A percentile compares a stretch with the other conserved stretches of the same genome.
phyloP scores from a whole-genome alignment of 2,113 vertebrate species.

The Alces alces region DNA sequence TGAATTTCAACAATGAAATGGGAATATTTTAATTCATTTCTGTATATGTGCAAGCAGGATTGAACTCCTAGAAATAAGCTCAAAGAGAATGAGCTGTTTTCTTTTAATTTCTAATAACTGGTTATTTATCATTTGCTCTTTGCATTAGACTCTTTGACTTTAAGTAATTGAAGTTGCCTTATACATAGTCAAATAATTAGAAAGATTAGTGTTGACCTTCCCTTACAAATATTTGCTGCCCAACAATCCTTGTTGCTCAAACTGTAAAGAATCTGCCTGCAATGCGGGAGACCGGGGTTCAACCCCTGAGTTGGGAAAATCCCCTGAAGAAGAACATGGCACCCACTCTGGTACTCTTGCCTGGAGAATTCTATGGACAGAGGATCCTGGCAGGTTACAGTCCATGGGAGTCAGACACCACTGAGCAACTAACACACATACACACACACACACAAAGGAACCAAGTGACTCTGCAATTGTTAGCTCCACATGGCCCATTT shows the following conservation, averaged over 20 bases:
- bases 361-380: neutral
- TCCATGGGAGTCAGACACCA: neutral
- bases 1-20: constrained; percentile 49
- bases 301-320: neutral
- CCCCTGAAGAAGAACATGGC: neutral
- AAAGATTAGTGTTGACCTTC: neutral
- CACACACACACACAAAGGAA: neutral
- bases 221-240: neutral
- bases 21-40: constrained; percentile 43
- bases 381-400: neutral
- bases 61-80: constrained; percentile 16
- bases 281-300: rapidly evolving
- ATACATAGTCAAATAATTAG: neutral
- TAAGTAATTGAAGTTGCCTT: neutral
- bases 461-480: neutral
- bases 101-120: neutral
- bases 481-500: neutral
- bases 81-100: neutral
- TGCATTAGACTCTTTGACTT: neutral
- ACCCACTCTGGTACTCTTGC: neutral
- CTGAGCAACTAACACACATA: neutral
- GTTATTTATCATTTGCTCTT: neutral
- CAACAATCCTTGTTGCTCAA: neutral
- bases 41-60: constrained; percentile 10
- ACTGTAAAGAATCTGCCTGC: neutral